These are phyloP conservation scores for Catalaphyllia jardinei DNA, from an alignment of 64 coral and sea anemone species.

Conservation along the genomic window DNA sequence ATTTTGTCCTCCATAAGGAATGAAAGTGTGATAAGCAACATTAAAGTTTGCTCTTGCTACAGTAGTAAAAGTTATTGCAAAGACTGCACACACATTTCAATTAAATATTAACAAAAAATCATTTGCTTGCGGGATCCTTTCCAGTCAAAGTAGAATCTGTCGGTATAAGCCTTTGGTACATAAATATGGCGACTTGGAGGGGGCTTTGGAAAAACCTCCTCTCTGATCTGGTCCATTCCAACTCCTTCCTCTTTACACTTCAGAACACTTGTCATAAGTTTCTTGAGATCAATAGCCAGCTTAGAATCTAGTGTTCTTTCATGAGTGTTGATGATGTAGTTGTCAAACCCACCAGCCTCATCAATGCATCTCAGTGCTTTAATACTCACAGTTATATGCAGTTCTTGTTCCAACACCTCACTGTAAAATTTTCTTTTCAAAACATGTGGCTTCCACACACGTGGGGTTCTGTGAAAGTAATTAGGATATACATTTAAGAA, in stretches of 20 bases:
- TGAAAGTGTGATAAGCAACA: too few species aligned
- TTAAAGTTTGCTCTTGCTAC: too few species aligned
- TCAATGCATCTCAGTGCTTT: slow-evolving; percentile 94
- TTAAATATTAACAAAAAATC: slow-evolving; percentile 68
- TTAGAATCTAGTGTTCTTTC: slow-evolving; percentile 71
- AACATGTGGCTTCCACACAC: slow-evolving; percentile 97
- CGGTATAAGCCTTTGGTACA: slow-evolving; percentile 71
- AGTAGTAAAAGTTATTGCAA: too few species aligned
- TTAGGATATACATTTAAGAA: neutral
- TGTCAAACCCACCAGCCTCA: slow-evolving; percentile 97
- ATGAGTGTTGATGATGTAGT: slow-evolving; percentile 94
- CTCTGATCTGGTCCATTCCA: slow-evolving; percentile 77
- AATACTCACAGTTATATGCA: slow-evolving; percentile 83
- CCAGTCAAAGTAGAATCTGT: slow-evolving; percentile 98
- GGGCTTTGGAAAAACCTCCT: slow-evolving; percentile 68
- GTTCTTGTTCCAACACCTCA: slow-evolving; percentile 86
- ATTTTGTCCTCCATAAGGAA: too few species aligned
- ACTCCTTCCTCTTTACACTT: slow-evolving; percentile 76
- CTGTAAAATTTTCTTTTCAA: slow-evolving; percentile 90
- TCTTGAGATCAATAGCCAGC: slow-evolving; percentile 89
- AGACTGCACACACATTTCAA: too few species aligned
- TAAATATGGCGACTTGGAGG: slow-evolving; percentile 75
- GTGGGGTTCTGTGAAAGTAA: slow-evolving; percentile 66
- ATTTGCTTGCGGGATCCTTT: slow-evolving; percentile 94
- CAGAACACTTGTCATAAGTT: slow-evolving; percentile 79